Conservation (phyloP, 2,113 vertebrate species). For the Orthonyx spaldingii region DNA sequence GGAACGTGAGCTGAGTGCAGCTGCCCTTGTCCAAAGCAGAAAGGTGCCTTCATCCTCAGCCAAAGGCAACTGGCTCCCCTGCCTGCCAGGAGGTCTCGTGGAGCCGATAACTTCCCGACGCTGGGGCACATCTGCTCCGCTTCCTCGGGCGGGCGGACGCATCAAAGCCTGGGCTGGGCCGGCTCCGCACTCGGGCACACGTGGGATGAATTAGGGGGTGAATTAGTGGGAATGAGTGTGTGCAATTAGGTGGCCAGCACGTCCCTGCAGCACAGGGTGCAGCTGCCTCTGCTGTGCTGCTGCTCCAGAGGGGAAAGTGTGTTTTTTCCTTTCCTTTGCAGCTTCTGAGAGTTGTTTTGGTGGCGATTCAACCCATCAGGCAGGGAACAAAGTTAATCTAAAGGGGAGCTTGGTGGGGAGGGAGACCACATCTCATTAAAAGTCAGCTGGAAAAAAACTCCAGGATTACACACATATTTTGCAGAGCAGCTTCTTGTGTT, state of each 20-base stretch:
- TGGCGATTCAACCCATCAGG: background rate
- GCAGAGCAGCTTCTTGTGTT: background rate
- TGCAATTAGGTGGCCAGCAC: background rate
- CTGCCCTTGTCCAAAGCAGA: background rate
- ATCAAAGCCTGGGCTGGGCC: background rate
- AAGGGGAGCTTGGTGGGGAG: background rate
- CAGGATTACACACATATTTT: background rate
- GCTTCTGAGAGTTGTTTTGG: background rate
- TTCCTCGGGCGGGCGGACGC: background rate
- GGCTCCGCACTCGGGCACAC: background rate
- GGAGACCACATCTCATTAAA: background rate
- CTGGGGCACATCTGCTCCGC: background rate
- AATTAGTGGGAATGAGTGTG: background rate
- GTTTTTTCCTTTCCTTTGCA: background rate
- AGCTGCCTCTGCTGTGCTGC: background rate
- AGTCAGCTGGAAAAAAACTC: background rate
- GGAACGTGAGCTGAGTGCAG: background rate
- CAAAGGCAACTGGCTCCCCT: background rate
- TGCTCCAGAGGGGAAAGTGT: background rate
- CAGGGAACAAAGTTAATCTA: background rate
- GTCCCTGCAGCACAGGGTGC: background rate
- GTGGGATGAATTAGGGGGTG: background rate
- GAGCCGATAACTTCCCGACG: background rate
- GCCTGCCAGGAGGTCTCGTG: background rate
- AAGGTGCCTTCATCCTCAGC: constrained; percentile 6